Percentiles rank a stretch among this genome's conserved stretches.
phyloP scores from a whole-genome alignment of 1,140 invertebrate genomes.

The Drosophila guanche region DNA sequence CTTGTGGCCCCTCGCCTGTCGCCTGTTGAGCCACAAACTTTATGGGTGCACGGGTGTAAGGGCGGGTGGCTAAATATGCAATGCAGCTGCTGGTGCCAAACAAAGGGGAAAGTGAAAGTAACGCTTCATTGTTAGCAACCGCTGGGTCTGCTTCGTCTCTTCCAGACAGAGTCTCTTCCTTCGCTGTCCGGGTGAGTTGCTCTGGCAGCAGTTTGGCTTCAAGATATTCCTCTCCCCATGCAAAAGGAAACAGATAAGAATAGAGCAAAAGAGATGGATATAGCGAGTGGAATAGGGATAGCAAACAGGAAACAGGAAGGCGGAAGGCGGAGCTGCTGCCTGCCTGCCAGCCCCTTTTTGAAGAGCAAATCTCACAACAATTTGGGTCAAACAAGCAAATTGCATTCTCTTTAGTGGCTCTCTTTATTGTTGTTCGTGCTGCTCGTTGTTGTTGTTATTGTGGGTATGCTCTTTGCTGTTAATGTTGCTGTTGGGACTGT shows the following conservation, averaged over 20 bases:
- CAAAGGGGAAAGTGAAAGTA: constrained; percentile 70
- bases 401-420: constrained; percentile 79
- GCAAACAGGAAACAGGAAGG: constrained; percentile 19
- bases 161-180: constrained; percentile 12
- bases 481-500: constrained; percentile 11
- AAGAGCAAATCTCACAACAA: constrained; percentile 81
- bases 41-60: constrained; percentile 4
- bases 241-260: constrained; percentile 3
- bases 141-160: constrained; percentile 36
- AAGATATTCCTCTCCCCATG: constrained; percentile 59
- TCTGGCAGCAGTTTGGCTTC: constrained; percentile 61
- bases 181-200: constrained; percentile 10
- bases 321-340: constrained; percentile 18
- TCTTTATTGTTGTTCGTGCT: constrained; percentile 13
- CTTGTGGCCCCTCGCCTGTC: constrained; percentile 23
- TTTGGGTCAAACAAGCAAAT: constrained; percentile 82
- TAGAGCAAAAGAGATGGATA: too few relatives aligned
- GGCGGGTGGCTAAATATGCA: constrained; percentile 48
- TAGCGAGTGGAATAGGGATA: not conserved
- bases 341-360: constrained; percentile 32
- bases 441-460: constrained; percentile 21
- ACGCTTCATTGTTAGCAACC: constrained; percentile 70
- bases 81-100: constrained; percentile 56
- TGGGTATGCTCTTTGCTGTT: constrained; percentile 12
- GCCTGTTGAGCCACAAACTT: constrained; percentile 57